Conservation (phyloP, 2,113 vertebrate genomes). For the Morone chrysops region DNA sequence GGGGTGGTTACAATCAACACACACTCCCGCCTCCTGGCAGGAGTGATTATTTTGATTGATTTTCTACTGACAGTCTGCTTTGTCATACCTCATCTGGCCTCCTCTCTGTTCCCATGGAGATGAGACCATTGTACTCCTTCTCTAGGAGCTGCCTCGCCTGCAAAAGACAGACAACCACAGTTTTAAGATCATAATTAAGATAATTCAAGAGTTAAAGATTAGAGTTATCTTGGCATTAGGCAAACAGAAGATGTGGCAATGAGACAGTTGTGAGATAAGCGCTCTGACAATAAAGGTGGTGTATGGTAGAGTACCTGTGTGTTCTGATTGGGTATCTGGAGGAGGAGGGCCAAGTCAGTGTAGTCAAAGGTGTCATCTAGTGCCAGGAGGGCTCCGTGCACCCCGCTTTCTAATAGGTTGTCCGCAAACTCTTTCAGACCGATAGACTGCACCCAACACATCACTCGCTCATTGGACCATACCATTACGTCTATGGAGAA, state of each 20-base stretch:
- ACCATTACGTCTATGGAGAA: slow-evolving; percentile 90
- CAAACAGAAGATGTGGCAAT: background rate
- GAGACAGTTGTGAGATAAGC: background rate
- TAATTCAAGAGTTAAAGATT: slow-evolving; percentile 33
- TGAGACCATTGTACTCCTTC: slow-evolving; percentile 93
- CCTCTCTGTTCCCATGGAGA: slow-evolving; percentile 92
- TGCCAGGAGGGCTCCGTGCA: slow-evolving; percentile 92
- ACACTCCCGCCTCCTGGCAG: slow-evolving; percentile 5
- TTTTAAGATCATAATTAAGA: slow-evolving; percentile 31
- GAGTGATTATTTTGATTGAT: slow-evolving; percentile 40
- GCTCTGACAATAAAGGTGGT: background rate
- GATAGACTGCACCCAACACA: slow-evolving; percentile 94
- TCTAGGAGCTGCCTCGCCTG: slow-evolving; percentile 93
- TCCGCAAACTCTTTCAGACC: slow-evolving; percentile 94
- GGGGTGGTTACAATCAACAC: slow-evolving; percentile 12
- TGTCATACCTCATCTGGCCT: slow-evolving; percentile 91
- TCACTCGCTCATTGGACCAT: slow-evolving; percentile 95
- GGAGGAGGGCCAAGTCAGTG: slow-evolving; percentile 91
- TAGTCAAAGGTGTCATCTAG: slow-evolving; percentile 96
- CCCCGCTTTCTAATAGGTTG: slow-evolving; percentile 92
- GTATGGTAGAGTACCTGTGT: slow-evolving; percentile 84
- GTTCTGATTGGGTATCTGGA: slow-evolving; percentile 95
- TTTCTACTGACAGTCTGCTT: slow-evolving; percentile 31
- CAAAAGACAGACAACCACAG: slow-evolving; percentile 7
- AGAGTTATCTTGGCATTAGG: slow-evolving; percentile 13